Evolutionary conservation across 2,797 vertebrate species (phyloP).

Genomic region (Heterohyrax brucei): DNA sequence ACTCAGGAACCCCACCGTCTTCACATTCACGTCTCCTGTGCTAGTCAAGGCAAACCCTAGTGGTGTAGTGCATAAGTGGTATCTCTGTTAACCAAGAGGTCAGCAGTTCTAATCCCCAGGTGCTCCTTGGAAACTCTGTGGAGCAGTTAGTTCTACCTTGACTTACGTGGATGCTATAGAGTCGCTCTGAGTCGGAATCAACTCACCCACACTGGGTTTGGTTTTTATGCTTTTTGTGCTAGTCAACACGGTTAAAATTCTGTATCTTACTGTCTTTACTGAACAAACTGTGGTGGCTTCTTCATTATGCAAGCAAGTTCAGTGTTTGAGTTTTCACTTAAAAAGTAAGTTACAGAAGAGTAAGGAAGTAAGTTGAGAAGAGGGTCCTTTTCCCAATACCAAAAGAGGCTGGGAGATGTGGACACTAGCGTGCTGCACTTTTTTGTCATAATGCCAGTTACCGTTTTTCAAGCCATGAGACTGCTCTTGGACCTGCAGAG

Average conservation of each 20-base stretch:
- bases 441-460: slow-evolving; percentile 17
- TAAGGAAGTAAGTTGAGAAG: not conserved
- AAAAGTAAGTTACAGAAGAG: not conserved
- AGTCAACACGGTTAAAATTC: not conserved
- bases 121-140: no score
- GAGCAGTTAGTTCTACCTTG: no score
- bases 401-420: not conserved
- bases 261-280: not conserved
- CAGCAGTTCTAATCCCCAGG: no score
- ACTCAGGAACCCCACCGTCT: not conserved
- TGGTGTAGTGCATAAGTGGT: no score
- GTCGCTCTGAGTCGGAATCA: no score
- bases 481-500: slow-evolving; percentile 68
- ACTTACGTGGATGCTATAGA: no score
- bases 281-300: not conserved
- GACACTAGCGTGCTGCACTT: not conserved
- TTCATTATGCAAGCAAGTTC: slow-evolving; percentile 39
- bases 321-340: not conserved
- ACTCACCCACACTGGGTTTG: no score
- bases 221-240: no score
- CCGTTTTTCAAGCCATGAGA: slow-evolving; percentile 68
- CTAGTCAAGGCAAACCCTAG: not conserved
- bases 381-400: not conserved
- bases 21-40: accelerated
- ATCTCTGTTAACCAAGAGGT: no score